Evolutionary conservation across 2,797 vertebrate genomes (phyloP), one percentile per base, ranked within the genome.

Genomic region (Micromesistius poutassou): DNA sequence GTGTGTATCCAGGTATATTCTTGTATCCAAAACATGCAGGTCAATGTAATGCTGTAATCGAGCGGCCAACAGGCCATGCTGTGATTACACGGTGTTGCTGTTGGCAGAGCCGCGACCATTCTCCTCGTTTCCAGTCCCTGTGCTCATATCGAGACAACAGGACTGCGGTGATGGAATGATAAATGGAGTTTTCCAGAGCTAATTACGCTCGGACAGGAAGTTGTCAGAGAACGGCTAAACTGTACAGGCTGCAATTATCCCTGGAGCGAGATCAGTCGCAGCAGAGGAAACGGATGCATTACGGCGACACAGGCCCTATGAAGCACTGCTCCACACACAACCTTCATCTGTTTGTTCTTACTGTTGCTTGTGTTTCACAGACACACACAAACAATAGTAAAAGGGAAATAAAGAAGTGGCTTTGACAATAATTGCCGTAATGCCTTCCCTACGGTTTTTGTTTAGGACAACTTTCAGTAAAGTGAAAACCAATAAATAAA

Each of bases 181-280:
- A 88, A 93, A 94, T 93, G 91, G 87, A 90, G 85, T 78, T 77
- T 77, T 80, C 75, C 10, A 86, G 91, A 89, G 86, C 89, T 92
- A 87, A 92, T 93, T 93, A 91, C 88, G 90, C 30, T 75, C 80
- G 87, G 89, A 89, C 91, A 93, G 93, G 90, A 93, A 93, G 93
- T 93, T 89, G 84, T 89, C 82, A 88, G 89, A 91, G 90, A 91
- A 91, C 89, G 87, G 89, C 88, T 91, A 83, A 92, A 89, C 80
- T 87, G 87, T 81, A 82, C 87, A 91, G 87, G 86, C 89, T 90
- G 88, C 91, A 91, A 93, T 93, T 93, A 90, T 90, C 90, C 90
- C 87, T 78, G 40, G 90, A 90, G 92, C 90, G 85, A 91, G 85
- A 94, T 93, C 87, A 77, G 81, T 91, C 89, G 81, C 85, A 76